These are phyloP conservation scores for Leptopilina boulardi DNA, from an alignment of 1,140 invertebrate genomes.

Conservation along the genomic window DNA sequence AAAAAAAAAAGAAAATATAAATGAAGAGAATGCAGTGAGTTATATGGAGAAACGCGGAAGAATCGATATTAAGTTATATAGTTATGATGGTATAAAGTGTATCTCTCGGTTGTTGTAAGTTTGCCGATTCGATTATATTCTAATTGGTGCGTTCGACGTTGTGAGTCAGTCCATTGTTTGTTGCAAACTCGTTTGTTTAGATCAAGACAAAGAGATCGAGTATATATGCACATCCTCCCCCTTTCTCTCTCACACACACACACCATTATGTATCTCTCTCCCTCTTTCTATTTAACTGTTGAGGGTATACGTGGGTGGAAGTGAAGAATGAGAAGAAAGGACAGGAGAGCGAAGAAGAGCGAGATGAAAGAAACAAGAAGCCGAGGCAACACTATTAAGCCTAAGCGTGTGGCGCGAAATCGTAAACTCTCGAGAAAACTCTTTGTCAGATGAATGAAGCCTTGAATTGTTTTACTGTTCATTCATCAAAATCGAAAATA, in stretches of 20 bases:
- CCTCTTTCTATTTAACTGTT: neutral
- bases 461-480: neutral
- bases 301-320: neutral
- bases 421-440: neutral
- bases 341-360: neutral
- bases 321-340: neutral
- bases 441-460: constrained; percentile 21
- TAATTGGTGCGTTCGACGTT: constrained; percentile 51
- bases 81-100: neutral
- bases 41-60: constrained; percentile 21
- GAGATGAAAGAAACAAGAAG: neutral
- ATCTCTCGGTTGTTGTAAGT: neutral
- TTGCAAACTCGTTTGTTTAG: constrained; percentile 28
- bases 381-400: neutral
- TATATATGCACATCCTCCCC: neutral
- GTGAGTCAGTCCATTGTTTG: constrained; percentile 55
- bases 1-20: constrained; percentile 1
- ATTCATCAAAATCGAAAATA: neutral
- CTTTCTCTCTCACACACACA: no score
- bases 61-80: constrained; percentile 4
- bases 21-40: no score
- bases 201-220: constrained; percentile 32
- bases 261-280: no score
- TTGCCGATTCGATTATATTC: constrained; percentile 37
- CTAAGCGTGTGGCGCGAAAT: neutral